Evolutionary conservation across 2,888 invertebrate genomes (phyloP).

Genomic region (Dendrolimus houi): DNA sequence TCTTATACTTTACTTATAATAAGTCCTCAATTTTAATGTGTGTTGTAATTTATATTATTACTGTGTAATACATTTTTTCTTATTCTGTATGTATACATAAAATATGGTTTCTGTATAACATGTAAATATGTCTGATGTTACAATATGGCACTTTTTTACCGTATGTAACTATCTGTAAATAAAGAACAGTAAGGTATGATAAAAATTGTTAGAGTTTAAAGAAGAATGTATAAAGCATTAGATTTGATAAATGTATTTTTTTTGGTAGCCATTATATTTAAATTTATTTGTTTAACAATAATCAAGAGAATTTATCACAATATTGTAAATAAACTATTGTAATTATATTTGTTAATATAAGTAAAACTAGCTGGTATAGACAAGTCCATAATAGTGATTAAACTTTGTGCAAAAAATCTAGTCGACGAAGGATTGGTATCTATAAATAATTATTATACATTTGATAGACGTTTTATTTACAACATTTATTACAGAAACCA

Average conservation of each 20-base stretch:
- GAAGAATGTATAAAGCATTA: background rate
- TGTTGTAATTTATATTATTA: constrained; percentile 2
- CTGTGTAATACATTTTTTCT: background rate
- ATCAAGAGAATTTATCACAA: constrained; percentile 42
- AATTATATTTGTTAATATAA: constrained; percentile 15
- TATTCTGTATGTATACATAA: too few species aligned
- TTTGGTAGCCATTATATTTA: constrained; percentile 3
- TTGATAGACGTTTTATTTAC: constrained; percentile 63
- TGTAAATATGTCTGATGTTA: background rate
- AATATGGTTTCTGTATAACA: background rate
- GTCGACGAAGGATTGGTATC: constrained; percentile 68
- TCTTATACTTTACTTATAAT: background rate
- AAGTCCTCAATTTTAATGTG: constrained; percentile 4
- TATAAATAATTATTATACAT: constrained; percentile 55
- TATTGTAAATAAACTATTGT: constrained; percentile 41
- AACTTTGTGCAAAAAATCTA: constrained; percentile 73
- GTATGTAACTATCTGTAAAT: background rate
- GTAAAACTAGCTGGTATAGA: constrained; percentile 31
- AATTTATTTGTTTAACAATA: constrained; percentile 33
- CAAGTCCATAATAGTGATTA: constrained; percentile 61
- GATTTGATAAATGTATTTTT: background rate
- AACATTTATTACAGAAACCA: constrained; percentile 20
- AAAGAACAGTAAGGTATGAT: background rate
- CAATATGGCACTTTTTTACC: background rate
- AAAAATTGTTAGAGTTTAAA: background rate